Evolutionary conservation across 2,113 vertebrate genomes (phyloP), one percentile per base, ranked within the genome.

Genomic region (Elaphurus davidianus): DNA sequence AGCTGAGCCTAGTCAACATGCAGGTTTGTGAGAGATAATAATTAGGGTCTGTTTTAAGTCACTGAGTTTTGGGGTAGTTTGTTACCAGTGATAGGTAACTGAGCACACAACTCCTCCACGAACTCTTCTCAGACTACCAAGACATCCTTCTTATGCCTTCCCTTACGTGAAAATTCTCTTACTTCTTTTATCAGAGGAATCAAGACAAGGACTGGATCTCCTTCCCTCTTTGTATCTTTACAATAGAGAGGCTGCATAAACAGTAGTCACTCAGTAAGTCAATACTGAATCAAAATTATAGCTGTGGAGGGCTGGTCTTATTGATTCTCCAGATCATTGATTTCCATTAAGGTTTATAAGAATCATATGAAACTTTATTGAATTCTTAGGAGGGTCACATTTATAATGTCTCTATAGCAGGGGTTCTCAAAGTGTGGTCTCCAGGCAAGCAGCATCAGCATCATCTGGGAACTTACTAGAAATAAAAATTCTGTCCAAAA

Each of bases 21-120:
- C 23, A 57, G 55, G 90, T n/a, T 55, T 95, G n/a, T 91, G 47
- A 97, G 47, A 97, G 67, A 91, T 84, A 84, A 52, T 60, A 90
- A 93, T 21, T 90, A 96, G 33, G 43, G n/a, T 97, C 76, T 95
- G 25, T 94, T 97, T 94, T 52, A 89, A 93, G 57, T 19, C 88
- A 95, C 3, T 47, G 36, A 78, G 40, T 96, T 91, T 95, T 60
- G 27, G 55, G 36, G 6, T 40, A 71, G 86, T 85, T 64, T 96
- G 67, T 91, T 88, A 96, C 2, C 6, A 88, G 33, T 28, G 27
- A 95, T 1, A 91, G 52, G 62, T 85, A 84, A 96, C 15, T 36
- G 57, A 76, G 87, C 47, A 52, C 15, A 87, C 14, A 81, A 43
- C 33, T 93, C 30, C 47, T 96, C 64, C 25, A 52, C 13, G 5